Evolutionary conservation across 2,113 vertebrate species (phyloP), one percentile per base, ranked within the genome.

Genomic region (Crypturellus undulatus): DNA sequence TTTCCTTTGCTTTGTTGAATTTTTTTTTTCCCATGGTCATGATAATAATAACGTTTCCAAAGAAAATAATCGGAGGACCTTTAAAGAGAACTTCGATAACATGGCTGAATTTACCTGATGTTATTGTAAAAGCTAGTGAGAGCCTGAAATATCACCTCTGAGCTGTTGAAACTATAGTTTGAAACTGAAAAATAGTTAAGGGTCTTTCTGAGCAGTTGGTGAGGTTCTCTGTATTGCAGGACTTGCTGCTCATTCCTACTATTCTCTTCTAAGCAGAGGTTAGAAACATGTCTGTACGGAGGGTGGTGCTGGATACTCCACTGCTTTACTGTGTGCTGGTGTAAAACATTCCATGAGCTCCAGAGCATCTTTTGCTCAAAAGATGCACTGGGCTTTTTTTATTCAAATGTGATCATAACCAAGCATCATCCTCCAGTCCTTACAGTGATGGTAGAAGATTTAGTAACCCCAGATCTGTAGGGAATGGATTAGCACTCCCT

Each of bases 401-500:
- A 16, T 86, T 86, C 60, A 25, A 77, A 64, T 78, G 30, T 86
- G 10, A 5, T 76, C 77, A 79, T 84, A 79, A 75, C 92, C 86
- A 88, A 93, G 80, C 42, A 72, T n/a, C 34, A 64, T 72, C 49
- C 84, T 90, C 32, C 32, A 60, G 62, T 90, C 79, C 89, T 94
- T 84, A 43, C 21, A 71, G 47, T 43, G 34, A n/a, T 52, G 3
- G 56, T 95, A 69, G 56, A 78, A 94, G 36, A 19, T 0, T 92
- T 94, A 91, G 38, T 73, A 90, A 85, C 71, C 54, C 54, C 45
- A 91, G 34, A 89, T 85, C 81, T 51, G 19, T 73, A 87, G 83
- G 60, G 51, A 92, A 78, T 6, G 25, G 90, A 95, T 94, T 93
- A 86, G 12, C 69, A 69, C 76, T 94, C 38, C 52, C 28, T 93